Evolutionary conservation across 2,113 vertebrate species (phyloP), one percentile per base, ranked within the genome.

Genomic region (Corythornis cristatus): DNA sequence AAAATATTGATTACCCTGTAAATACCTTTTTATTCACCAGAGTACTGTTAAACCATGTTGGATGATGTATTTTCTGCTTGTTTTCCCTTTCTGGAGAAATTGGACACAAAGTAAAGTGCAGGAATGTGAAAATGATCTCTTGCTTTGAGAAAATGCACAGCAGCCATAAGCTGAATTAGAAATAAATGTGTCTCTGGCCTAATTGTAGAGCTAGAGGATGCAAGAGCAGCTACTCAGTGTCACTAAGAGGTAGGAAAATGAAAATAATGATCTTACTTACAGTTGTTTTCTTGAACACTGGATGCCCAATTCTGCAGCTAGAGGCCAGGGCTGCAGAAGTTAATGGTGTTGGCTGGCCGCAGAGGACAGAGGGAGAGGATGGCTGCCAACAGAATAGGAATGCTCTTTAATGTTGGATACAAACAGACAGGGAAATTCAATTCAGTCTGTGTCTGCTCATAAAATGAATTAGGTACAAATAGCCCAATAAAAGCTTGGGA

Each of bases 381-480:
- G 91, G 91, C 97, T 98, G 96, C 91, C 79, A 93, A 96, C 45
- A 93, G 78, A 97, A 35, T 17, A 93, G 70, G 65, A 95, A 84
- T 62, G 53, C 54, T 93, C 66, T 72, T 93, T 46, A 75, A 37
- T 23, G 74, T n/a, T 40, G 62, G 53, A 68, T 81, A 72, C 90
- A 85, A 95, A 70, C 93, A 88, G 35, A 46, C 46, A 46, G 77
- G 42, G 90, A 92, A 94, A 87, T 75, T 68, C 58, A 82, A 11
- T 23, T 86, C 40, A 0, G 33, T 60, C 61, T 48, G 31, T 61
- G n/a, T 61, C 53, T 75, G 81, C 73, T 75, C 74, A 58, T 93
- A 76, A 96, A 95, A 93, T 2, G 1, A 94, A 96, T 89, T 79
- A 92, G 62, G 76, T 64, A 83, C 90, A 95, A 92, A 90, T 76